Evolutionary conservation across 2,888 invertebrate genomes (phyloP).

Genomic region (Tromatobia lineatoria): DNA sequence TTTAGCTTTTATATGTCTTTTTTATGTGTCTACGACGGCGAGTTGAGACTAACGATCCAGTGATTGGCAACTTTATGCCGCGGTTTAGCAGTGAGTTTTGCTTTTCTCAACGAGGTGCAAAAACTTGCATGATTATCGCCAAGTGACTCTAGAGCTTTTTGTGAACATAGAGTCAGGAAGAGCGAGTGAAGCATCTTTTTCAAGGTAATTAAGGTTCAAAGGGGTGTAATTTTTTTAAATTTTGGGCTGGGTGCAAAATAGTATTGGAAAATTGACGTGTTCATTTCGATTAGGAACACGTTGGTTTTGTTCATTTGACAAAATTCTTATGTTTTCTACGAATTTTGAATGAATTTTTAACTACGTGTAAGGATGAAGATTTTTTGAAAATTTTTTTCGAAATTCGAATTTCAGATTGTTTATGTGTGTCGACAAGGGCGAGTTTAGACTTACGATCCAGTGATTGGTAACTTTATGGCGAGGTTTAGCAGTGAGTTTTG

Average conservation of each 20-base stretch:
- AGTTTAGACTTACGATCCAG: background rate
- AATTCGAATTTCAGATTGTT: no score
- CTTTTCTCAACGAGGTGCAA: slow-evolving; percentile 20
- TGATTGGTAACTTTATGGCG: slow-evolving; percentile 36
- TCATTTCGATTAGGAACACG: no score
- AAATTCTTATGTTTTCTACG: no score
- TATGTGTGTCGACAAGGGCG: no score
- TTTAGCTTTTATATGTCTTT: no score
- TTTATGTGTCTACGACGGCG: no score
- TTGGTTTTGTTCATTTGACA: no score
- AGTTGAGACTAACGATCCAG: background rate
- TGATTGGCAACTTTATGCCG: slow-evolving; percentile 38
- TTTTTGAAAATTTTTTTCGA: no score
- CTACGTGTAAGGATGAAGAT: no score
- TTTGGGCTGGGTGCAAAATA: no score
- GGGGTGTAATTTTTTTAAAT: background rate
- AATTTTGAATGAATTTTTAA: no score
- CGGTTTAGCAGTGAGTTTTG: slow-evolving; percentile 19
- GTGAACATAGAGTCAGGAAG: background rate
- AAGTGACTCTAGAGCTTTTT: background rate
- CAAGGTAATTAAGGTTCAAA: background rate
- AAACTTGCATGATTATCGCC: slow-evolving; percentile 23
- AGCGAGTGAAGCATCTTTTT: background rate
- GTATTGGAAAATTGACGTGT: no score
- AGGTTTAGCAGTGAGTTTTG: slow-evolving; percentile 19